Base-by-base conservation (phyloP, 1,140 invertebrate species). In the Aphaenogaster floridana region DNA sequence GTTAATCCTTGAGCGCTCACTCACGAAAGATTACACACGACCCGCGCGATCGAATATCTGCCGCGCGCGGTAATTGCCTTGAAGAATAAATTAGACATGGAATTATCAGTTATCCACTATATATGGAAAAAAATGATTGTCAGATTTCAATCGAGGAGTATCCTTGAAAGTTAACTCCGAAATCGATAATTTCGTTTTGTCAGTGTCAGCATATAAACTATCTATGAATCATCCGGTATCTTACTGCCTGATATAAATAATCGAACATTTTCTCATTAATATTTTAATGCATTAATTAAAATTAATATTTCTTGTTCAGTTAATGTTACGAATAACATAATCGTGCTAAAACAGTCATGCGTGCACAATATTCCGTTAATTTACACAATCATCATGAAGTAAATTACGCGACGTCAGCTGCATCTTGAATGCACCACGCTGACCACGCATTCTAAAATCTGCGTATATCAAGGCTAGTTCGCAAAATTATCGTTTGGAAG, bases 401-500 rank as follows among this genome's bases (percentile, higher is more conserved):
- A 64, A 88, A 74, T 88, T 68, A 81, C 87, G 17, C n/a, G 21
- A 81, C 64, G 57, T 74, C 39, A n/a, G 34, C 48, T 21, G 54
- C 66, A 45, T 77, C 74, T 78, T 17, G 72, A 7, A n/a, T 81
- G n/a, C n/a, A 28, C 66, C 13, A n/a, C 11, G 11, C 28, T 28
- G 28, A 28, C 28, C 28, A 28, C 8, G 74, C 39, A 52, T 79
- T 78, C 42, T 64, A 72, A 72, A 88, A 88, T 83, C 48, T 48
- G 28, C 52, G 28, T 50, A n/a, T 66, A 87, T 87, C 69, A 39
- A 63, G 68, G 59, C 63, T 61, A 54, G 68, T 61, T 81, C 45
- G 57, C 28, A 66, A 66, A 80, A 79, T 88, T 71, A 88, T 88
- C 78, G 52, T 63, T 45, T 52, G 48, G n/a, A 57, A 88, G 63